phyloP scores from a whole-genome alignment of 2,113 vertebrate species.

The Micronisus gabar region DNA sequence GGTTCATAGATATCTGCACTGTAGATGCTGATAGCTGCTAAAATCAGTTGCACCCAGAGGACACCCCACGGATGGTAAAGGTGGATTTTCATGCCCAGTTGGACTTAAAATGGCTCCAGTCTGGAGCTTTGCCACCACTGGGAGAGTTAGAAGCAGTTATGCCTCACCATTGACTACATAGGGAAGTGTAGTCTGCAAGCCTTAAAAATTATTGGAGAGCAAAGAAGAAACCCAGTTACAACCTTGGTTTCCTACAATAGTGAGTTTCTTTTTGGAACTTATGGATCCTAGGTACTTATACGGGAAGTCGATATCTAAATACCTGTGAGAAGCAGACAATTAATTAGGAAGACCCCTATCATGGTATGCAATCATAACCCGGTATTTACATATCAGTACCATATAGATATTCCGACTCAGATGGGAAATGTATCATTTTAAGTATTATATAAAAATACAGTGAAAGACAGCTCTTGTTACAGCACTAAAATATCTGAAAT shows the following conservation, averaged over 20 bases:
- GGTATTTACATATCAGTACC: background rate
- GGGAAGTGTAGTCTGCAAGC: background rate
- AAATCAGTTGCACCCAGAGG: background rate
- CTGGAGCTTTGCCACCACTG: background rate
- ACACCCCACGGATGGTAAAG: background rate
- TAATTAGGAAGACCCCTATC: background rate
- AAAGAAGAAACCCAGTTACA: background rate
- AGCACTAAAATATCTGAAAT: background rate
- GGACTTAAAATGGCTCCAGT: background rate
- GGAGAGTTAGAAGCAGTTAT: background rate
- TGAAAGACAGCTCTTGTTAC: background rate
- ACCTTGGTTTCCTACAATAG: background rate
- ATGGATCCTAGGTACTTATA: background rate
- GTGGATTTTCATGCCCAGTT: background rate
- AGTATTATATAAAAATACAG: background rate
- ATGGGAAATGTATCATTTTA: background rate
- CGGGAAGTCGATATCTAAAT: background rate
- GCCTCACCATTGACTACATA: accelerated
- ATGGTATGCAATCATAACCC: background rate
- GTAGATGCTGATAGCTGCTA: background rate
- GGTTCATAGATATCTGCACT: background rate
- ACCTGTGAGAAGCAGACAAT: background rate
- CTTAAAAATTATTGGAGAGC: background rate
- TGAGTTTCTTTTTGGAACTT: background rate
- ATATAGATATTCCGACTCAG: background rate